Evolutionary conservation across 2,113 vertebrate species (phyloP).

Genomic region (Chloebia gouldiae): DNA sequence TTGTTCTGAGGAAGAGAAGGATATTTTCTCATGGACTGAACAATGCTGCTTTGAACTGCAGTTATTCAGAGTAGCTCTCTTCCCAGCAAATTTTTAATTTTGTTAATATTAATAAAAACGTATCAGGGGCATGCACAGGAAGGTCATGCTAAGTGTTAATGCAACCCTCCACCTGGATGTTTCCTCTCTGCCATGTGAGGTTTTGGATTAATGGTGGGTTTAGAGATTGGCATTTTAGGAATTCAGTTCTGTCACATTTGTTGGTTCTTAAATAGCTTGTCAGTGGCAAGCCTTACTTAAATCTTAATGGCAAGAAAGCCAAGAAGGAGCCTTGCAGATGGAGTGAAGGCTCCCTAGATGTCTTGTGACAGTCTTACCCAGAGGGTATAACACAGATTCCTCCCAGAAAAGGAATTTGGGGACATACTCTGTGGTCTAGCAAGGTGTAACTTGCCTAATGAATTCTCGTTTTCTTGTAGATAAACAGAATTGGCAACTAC

Average conservation of each 20-base stretch:
- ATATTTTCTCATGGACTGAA: background rate
- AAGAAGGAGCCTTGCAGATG: background rate
- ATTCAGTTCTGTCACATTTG: background rate
- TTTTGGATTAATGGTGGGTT: background rate
- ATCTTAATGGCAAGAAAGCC: background rate
- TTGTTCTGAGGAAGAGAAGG: background rate
- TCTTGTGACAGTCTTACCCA: background rate
- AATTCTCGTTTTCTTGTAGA: constrained; percentile 63
- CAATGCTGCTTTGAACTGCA: background rate
- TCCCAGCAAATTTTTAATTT: background rate
- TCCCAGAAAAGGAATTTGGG: background rate
- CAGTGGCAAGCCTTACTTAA: background rate
- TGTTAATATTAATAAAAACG: background rate
- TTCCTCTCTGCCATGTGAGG: background rate
- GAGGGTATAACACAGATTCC: background rate
- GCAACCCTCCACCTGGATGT: background rate
- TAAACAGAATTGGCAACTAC: constrained; percentile 91
- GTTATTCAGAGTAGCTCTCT: background rate
- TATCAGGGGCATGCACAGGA: background rate
- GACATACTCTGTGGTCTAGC: background rate
- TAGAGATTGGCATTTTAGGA: background rate
- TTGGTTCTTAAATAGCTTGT: background rate
- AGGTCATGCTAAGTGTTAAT: background rate
- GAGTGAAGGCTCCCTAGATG: background rate
- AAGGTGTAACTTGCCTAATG: background rate